Percentiles rank a stretch among this genome's conserved stretches.
Evolutionary conservation across 2,113 vertebrate genomes (phyloP).

Genomic region (Dasyornis broadbenti): DNA sequence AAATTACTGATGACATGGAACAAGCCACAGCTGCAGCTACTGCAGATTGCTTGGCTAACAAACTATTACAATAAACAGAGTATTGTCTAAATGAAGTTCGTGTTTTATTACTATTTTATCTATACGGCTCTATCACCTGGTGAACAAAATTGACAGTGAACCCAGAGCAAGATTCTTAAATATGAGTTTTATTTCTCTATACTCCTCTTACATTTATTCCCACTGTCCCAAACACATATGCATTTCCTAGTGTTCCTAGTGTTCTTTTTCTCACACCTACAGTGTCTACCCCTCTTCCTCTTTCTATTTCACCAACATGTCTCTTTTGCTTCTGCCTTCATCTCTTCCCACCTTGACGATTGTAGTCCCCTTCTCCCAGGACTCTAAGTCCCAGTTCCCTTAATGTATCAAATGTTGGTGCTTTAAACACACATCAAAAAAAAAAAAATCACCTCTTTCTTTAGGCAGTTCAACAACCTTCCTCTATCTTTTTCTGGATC

Average conservation of each 20-base stretch:
- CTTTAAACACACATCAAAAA: background rate
- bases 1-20: conserved; percentile 1
- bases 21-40: conserved; percentile 9
- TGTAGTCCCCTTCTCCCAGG: background rate
- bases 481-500: background rate
- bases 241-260: background rate
- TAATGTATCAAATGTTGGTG: background rate
- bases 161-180: background rate
- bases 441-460: background rate
- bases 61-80: background rate
- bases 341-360: background rate
- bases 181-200: background rate
- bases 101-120: background rate
- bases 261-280: background rate
- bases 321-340: background rate
- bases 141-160: background rate
- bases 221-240: background rate
- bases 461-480: background rate
- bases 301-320: background rate
- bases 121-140: background rate
- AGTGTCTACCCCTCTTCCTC: background rate
- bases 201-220: background rate
- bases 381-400: background rate
- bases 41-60: conserved; percentile 4
- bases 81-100: background rate